A percentile compares a stretch with the other conserved stretches of the same genome.
Evolutionary conservation across 2,888 invertebrate genomes (phyloP).

Genomic region (Cephus pygmeus): DNA sequence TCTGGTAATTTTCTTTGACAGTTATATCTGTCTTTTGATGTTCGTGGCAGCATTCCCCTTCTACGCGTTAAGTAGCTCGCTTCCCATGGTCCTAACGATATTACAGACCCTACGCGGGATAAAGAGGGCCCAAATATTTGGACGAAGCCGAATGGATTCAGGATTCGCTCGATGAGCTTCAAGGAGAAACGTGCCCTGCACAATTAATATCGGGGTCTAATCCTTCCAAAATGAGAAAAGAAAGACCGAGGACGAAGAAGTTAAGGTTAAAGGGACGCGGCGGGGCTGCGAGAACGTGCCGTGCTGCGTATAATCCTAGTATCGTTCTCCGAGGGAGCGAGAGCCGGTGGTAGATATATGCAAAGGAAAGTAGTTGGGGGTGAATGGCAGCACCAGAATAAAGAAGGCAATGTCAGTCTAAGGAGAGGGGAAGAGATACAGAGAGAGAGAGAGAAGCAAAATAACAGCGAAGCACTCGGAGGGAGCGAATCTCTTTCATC

Average conservation of each 20-base stretch:
- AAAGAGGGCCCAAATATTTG: no score
- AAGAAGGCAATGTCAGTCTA: no score
- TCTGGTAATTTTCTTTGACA: neutral
- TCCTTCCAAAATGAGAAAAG: constrained; percentile 8
- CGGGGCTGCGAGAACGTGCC: constrained; percentile 9
- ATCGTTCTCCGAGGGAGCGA: constrained; percentile 18
- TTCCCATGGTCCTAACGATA: no score
- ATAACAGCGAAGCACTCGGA: neutral
- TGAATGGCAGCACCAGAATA: neutral
- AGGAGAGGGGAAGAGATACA: no score
- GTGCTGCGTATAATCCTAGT: constrained; percentile 26
- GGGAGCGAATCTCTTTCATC: constrained; percentile 20
- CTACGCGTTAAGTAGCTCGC: no score
- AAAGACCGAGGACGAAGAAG: constrained; percentile 13
- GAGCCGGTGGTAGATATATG: constrained; percentile 17
- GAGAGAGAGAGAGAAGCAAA: no score
- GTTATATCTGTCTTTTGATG: neutral
- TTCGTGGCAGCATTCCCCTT: no score
- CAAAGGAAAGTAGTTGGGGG: constrained; percentile 23
- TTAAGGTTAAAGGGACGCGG: neutral
- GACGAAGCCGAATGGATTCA: no score
- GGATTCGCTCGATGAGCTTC: constrained; percentile 5
- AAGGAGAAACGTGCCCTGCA: constrained; percentile 1
- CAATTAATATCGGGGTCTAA: constrained; percentile 20
- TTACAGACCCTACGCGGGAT: no score